Percentiles rank a stretch among this genome's conserved stretches.
Evolutionary conservation across 2,113 vertebrate species (phyloP).

Genomic region (Lepus europaeus): DNA sequence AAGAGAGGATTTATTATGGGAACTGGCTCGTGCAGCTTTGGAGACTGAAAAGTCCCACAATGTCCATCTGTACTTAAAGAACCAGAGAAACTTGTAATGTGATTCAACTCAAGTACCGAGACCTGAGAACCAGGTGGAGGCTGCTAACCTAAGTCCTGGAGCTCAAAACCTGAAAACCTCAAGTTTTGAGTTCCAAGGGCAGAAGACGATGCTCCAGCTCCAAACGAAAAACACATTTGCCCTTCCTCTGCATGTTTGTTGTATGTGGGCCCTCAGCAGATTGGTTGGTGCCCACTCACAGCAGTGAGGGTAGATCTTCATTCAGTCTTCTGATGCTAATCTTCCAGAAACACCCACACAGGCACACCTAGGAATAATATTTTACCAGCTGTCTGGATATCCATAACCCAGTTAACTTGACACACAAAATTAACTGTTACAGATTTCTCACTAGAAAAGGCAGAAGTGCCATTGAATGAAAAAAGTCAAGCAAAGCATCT

Average conservation of each 20-base stretch:
- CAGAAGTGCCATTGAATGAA: not conserved
- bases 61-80: not conserved
- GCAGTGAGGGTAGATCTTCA: not conserved
- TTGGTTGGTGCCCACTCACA: not conserved
- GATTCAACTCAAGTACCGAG: not conserved
- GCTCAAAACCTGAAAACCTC: not conserved
- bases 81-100: not conserved
- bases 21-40: not conserved
- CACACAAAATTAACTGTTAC: not conserved
- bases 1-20: not conserved
- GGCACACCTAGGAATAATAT: not conserved
- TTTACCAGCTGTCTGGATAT: not conserved
- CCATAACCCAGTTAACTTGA: not conserved
- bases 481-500: not conserved
- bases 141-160: not conserved
- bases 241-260: not conserved
- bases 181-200: not conserved
- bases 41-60: not conserved
- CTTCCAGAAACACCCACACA: not conserved
- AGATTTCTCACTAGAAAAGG: constrained; percentile 1
- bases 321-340: not conserved
- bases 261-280: not conserved
- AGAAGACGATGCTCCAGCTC: not conserved
- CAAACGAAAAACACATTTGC: not conserved
- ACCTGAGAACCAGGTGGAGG: not conserved